Evolutionary conservation across 2,113 vertebrate species (phyloP), one percentile per base, ranked within the genome.

Genomic region (Acanthochromis polyacanthus): DNA sequence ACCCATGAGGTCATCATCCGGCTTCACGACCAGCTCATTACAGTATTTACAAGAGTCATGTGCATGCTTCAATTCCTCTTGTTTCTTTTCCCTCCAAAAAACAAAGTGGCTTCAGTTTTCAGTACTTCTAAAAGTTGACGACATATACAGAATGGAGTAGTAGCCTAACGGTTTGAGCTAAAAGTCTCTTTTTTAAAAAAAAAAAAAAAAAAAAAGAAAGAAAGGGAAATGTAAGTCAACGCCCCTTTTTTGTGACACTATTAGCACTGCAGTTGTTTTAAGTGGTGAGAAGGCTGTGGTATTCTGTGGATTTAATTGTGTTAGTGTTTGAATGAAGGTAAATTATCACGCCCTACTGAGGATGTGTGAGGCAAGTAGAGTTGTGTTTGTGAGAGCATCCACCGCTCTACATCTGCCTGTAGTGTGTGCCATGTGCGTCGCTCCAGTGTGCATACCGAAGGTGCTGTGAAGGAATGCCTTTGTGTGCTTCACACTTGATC

Each of bases 51-150:
- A 92, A 84, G 77, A 80, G 88, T 75, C 78, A 84, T 85, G 87
- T 89, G 89, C 92, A 92, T 93, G 91, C 90, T 85, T 77, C 11
- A 70, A 59, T 56, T 81, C 57, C 72, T 80, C 82, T 76, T 62
- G 59, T 55, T 86, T 82, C 60, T 64, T 78, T 80, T 67, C 65
- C 80, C 73, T 83, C 69, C 57, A 62, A 55, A 66, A 87, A 81
- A 81, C 69, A 92, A 92, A 89, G 91, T 93, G 91, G 40, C 81
- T 90, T 91, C 86, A 92, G 89, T 92, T 87, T 89, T 90, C 89
- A 90, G 81, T 89, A 91, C 86, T 91, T 88, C 79, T 78, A 83
- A 87, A 90, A 81, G 46, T 82, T 32, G 68, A 80, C 62, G 20
- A 86, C 66, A 82, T 64, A 75, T 78, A 73, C 76, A 86, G 56